A percentile compares a stretch with the other conserved stretches of the same genome.
Evolutionary conservation across 2,888 invertebrate species (phyloP).

Genomic region (Epirrhoe alternata): DNA sequence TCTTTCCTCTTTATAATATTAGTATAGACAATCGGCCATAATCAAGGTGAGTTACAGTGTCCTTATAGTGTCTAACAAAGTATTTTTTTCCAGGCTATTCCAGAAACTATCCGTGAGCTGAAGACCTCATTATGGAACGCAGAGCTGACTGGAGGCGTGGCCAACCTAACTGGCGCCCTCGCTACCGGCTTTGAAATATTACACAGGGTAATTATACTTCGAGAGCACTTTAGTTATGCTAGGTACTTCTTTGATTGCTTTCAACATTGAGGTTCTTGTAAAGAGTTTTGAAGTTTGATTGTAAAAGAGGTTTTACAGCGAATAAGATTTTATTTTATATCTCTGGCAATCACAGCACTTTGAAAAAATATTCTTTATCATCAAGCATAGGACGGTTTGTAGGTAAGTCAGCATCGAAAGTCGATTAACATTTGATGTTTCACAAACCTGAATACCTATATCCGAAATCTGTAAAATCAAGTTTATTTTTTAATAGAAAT

Average conservation of each 20-base stretch:
- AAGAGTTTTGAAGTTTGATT: conserved; percentile 23
- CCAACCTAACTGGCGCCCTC: conserved; percentile 97
- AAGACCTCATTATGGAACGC: conserved; percentile 91
- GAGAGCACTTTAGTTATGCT: conserved; percentile 18
- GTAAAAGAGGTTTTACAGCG: background rate
- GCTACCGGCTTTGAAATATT: conserved; percentile 96
- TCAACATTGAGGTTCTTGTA: conserved; percentile 30
- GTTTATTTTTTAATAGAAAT: too few relatives aligned
- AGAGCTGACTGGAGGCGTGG: conserved; percentile 89
- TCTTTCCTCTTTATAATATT: too few relatives aligned
- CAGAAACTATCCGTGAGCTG: conserved; percentile 92
- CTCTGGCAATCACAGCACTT: background rate
- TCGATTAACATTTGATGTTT: too few relatives aligned
- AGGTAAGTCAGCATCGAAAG: too few relatives aligned
- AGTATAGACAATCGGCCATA: too few relatives aligned
- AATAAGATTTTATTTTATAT: background rate
- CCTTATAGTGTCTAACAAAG: conserved; percentile 19
- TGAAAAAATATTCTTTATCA: background rate
- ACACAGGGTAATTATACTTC: conserved; percentile 87
- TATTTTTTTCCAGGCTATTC: conserved; percentile 87
- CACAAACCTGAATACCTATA: too few relatives aligned
- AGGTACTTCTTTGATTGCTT: conserved; percentile 36
- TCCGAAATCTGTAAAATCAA: too few relatives aligned
- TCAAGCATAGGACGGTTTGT: background rate
- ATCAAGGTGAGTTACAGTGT: conserved; percentile 10